Conservation (phyloP, 2,888 invertebrate genomes). For the Drosophila flavopinicola region DNA sequence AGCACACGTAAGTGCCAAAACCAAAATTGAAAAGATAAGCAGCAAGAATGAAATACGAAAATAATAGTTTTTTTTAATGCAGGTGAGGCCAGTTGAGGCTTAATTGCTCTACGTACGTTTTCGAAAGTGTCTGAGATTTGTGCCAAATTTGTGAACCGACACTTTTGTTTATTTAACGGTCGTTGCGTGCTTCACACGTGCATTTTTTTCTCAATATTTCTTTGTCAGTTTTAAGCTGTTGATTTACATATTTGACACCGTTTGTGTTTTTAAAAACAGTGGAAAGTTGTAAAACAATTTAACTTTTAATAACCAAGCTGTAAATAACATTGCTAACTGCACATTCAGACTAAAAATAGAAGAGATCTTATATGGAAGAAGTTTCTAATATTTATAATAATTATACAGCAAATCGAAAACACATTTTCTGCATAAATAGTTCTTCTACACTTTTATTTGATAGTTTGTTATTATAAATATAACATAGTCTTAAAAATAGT, state of each 20-base stretch:
- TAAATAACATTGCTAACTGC: too few species aligned
- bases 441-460: too few species aligned
- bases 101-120: slow-evolving; percentile 33
- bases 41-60: slow-evolving; percentile 12
- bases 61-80: slow-evolving; percentile 15
- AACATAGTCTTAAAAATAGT: too few species aligned
- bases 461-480: too few species aligned
- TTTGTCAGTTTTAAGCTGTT: not conserved
- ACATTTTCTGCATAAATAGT: too few species aligned
- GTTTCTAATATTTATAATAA: too few species aligned
- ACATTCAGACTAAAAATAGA: too few species aligned
- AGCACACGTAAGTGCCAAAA: slow-evolving; percentile 21
- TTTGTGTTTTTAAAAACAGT: not conserved
- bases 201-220: slow-evolving; percentile 1
- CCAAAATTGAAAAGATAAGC: not conserved
- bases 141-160: slow-evolving; percentile 35
- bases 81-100: slow-evolving; percentile 1
- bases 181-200: slow-evolving; percentile 21
- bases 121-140: slow-evolving; percentile 44
- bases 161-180: slow-evolving; percentile 44
- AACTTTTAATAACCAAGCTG: too few species aligned
- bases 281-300: too few species aligned
- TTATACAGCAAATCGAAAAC: too few species aligned
- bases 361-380: too few species aligned
- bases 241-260: slow-evolving; percentile 14